Base-by-base conservation (phyloP, 2,888 invertebrate species). In the Podabrus alpinus region DNA sequence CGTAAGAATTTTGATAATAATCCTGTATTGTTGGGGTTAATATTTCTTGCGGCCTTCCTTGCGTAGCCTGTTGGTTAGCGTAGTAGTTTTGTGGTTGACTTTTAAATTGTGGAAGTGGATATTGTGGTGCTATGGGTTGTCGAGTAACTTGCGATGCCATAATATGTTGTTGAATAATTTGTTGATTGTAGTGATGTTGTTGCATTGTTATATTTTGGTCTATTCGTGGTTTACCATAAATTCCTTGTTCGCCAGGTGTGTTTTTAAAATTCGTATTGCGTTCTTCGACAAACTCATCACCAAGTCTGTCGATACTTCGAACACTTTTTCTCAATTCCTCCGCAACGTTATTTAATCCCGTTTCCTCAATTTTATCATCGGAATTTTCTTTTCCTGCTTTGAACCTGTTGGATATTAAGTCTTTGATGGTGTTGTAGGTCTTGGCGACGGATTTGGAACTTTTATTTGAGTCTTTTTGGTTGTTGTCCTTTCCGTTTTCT, bases 351-450 rank as follows among this genome's bases (percentile, higher is more conserved):
- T 92, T 92, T 69, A 92, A 85, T 80, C 90, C 88, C 4, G 87
- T 81, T 83, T 89, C 89, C 83, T 88, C 91, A 78, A 88, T 90
- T 83, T 93, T 93, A 83, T 88, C 88, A 60, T 91, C 91, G 71
- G 87, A 86, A 75, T 88, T 89, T 21, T 91, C 91, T 72, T 88
- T 89, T 61, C 90, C 91, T 81, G 89, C 92, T 82, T 93, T 93
- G 85, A 95, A 94, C 82, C 93, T 91, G 85, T 93, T 94, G 17
- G 94, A 94, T 84, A 95, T 94, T 90, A 95, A 93, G 83, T 94
- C 94, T 88, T 94, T 94, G 77, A 95, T 90, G 4, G 94, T 94
- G 85, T 95, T 93, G 84, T 94, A 94, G 0, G 94, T 94, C 87
- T 94, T 93, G 66, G 93, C 92, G 74, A 94, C 91, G n/a, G 93